Evolutionary conservation across 2,113 vertebrate species (phyloP).

Genomic region (Gymnobelideus leadbeateri): DNA sequence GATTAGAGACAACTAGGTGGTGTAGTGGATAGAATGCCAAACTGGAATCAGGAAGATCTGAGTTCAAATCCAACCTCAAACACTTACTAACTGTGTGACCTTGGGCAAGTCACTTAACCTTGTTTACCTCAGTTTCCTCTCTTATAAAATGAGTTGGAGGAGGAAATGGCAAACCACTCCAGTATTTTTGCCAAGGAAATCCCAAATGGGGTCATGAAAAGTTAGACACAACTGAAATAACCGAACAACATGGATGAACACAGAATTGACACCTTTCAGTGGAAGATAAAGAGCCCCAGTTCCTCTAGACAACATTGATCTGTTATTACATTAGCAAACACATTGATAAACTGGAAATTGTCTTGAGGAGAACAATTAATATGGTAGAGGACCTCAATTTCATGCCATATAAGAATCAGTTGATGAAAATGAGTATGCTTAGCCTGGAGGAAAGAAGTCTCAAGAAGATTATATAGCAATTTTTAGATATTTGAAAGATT

Average conservation of each 20-base stretch:
- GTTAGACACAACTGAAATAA: not conserved
- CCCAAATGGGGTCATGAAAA: not conserved
- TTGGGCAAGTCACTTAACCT: not conserved
- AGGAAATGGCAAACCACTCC: not conserved
- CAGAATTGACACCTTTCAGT: not conserved
- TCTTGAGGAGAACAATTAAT: not conserved
- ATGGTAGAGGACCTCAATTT: not conserved
- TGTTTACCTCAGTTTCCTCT: not conserved
- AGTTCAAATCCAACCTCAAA: not conserved
- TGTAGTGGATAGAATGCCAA: not conserved
- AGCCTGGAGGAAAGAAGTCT: not conserved
- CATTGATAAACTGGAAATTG: not conserved
- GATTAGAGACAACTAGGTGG: not conserved
- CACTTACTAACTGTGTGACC: not conserved
- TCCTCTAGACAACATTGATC: not conserved
- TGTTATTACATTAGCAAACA: not conserved
- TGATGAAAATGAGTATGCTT: not conserved
- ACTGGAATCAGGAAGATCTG: not conserved
- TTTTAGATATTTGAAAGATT: not conserved
- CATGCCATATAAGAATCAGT: not conserved
- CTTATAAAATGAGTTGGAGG: not conserved
- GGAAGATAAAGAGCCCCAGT: not conserved
- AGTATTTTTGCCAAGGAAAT: not conserved
- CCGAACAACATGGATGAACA: not conserved
- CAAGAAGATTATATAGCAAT: not conserved